Percentiles rank a stretch among this genome's conserved stretches.
Conservation (phyloP, 2,888 invertebrate genomes). For the Epinotia demarniana region DNA sequence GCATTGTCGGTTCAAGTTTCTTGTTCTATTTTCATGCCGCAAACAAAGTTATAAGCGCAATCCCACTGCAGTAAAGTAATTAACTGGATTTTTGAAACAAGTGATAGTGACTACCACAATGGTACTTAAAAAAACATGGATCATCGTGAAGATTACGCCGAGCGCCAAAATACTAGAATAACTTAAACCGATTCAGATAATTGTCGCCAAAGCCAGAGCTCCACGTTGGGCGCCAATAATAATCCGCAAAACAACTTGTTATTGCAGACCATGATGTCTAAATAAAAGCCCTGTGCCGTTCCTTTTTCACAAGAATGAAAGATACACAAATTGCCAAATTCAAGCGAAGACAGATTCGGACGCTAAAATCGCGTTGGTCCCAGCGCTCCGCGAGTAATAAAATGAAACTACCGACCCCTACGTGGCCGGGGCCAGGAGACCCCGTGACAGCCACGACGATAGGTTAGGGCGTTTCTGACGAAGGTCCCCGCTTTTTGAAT, state of each 20-base stretch:
- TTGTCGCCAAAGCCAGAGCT: slow-evolving; percentile 49
- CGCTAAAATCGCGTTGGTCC: slow-evolving; percentile 56
- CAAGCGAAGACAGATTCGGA: slow-evolving; percentile 38
- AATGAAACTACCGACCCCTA: slow-evolving; percentile 64
- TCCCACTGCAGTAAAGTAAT: slow-evolving; percentile 27
- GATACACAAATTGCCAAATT: background rate
- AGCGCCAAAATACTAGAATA: slow-evolving; percentile 37
- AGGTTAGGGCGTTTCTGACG: slow-evolving; percentile 58
- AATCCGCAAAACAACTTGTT: background rate
- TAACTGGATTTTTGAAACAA: slow-evolving; percentile 30
- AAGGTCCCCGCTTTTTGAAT: slow-evolving; percentile 60
- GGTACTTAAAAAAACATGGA: slow-evolving; percentile 32
- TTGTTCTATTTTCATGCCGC: slow-evolving; percentile 29
- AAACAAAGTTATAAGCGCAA: slow-evolving; percentile 28
- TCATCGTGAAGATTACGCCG: slow-evolving; percentile 52
- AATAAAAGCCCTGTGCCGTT: background rate
- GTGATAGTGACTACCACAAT: background rate
- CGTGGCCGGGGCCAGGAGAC: slow-evolving; percentile 59
- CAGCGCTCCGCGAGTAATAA: slow-evolving; percentile 59
- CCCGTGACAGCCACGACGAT: slow-evolving; percentile 59
- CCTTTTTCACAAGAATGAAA: background rate
- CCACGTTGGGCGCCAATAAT: slow-evolving; percentile 24
- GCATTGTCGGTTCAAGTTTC: slow-evolving; percentile 26
- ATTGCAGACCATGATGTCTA: background rate
- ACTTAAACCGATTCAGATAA: slow-evolving; percentile 1